Percentiles rank a stretch among this genome's conserved stretches.
phyloP scores from a whole-genome alignment of 1,140 invertebrate species.

The Conopomorpha cramerella region DNA sequence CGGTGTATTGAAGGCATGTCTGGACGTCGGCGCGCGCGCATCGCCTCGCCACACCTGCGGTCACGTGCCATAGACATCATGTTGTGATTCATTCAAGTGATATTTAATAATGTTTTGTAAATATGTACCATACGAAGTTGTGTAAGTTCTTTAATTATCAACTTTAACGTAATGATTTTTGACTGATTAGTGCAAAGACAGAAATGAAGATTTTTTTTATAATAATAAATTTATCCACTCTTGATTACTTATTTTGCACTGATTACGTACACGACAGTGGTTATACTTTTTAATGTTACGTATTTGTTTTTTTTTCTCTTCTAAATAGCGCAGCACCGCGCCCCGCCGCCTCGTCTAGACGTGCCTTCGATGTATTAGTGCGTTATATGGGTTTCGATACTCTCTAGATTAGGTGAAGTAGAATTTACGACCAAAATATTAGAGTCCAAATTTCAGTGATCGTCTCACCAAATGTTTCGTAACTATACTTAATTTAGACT shows the following conservation, averaged over 20 bases:
- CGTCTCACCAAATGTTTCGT: conserved; percentile 52
- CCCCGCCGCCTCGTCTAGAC: conserved; percentile 24
- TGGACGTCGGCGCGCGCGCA: conserved; percentile 10
- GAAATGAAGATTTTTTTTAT: no score
- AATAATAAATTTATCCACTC: no score
- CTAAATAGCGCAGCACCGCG: conserved; percentile 27
- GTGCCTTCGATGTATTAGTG: conserved; percentile 39
- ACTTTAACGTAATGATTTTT: conserved; percentile 22
- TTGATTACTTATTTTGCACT: no score
- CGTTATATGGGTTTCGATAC: conserved; percentile 12
- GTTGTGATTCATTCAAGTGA: conserved; percentile 56
- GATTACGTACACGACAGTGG: no score
- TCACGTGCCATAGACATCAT: conserved; percentile 54
- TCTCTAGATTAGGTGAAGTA: conserved; percentile 48
- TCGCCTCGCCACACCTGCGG: conserved; percentile 37
- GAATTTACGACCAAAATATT: conserved; percentile 20
- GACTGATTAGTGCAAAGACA: conserved; percentile 31
- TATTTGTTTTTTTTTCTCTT: conserved; percentile 22
- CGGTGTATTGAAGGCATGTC: conserved; percentile 52
- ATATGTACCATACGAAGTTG: conserved; percentile 53
- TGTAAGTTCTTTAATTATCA: conserved; percentile 30
- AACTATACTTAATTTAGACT: conserved; percentile 41
- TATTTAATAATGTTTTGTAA: conserved; percentile 60
- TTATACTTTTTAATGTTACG: no score
- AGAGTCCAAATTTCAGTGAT: conserved; percentile 55